Evolutionary conservation across 2,797 vertebrate genomes (phyloP).

Genomic region (Mastacembelus armatus): DNA sequence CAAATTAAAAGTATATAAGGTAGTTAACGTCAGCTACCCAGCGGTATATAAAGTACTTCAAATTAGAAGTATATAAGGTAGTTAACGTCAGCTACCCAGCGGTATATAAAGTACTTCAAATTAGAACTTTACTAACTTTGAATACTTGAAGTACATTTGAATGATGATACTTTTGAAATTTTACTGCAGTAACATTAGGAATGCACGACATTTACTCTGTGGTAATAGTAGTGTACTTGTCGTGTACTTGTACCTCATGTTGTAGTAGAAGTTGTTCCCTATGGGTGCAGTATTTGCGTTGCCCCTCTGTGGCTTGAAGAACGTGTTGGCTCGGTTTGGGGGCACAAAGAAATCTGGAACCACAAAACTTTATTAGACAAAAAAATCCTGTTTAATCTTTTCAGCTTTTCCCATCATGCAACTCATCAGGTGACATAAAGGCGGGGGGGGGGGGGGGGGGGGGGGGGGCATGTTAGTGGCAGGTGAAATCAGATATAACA

Average conservation of each 20-base stretch:
- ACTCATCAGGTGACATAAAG: neutral
- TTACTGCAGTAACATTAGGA: too few species aligned
- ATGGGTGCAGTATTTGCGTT: conserved; percentile 36
- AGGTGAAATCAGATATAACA: conserved; percentile 10
- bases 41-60: too few species aligned
- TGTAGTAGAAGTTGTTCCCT: conserved; percentile 44
- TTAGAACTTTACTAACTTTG: too few species aligned
- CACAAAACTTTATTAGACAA: conserved; percentile 39
- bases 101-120: too few species aligned
- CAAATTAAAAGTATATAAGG: too few species aligned
- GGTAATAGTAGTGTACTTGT: too few species aligned
- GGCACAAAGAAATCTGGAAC: conserved; percentile 78
- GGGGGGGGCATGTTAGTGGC: neutral
- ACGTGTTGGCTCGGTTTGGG: conserved; percentile 75
- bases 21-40: too few species aligned
- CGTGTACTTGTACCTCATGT: conserved; percentile 65
- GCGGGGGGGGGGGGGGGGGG: too few species aligned
- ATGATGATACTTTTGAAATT: too few species aligned
- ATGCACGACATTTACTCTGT: conserved; percentile 24
- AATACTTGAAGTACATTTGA: too few species aligned
- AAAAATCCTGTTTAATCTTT: neutral
- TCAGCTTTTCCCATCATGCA: neutral
- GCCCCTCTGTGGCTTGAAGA: conserved; percentile 65
- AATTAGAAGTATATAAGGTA: too few species aligned
- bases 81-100: too few species aligned